Base-by-base conservation (phyloP, 2,113 vertebrate genomes). In the Silurus glanis region DNA sequence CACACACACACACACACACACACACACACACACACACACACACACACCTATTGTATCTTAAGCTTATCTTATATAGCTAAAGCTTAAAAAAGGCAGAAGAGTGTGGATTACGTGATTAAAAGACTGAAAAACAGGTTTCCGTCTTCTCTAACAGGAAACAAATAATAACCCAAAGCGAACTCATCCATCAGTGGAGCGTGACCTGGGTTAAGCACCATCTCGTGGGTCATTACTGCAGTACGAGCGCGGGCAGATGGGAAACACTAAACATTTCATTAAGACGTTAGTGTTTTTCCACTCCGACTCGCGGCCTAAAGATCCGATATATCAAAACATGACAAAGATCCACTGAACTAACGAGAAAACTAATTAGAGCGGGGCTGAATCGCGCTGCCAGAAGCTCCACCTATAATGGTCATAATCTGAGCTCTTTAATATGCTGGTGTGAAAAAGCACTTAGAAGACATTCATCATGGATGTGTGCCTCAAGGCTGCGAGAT, bases 361-460 rank as follows among this genome's bases (percentile, higher is more conserved):
- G 89, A 90, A 89, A 92, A 91, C 92, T 93, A 93, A 94, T 95
- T 93, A 90, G 64, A 86, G 91, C 72, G 51, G 90, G 89, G 90
- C 88, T 87, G 93, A 91, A 94, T 94, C 92, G 94, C 88, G 91
- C 92, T 85, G 92, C 93, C 92, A 91, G 91, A 89, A 93, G 93
- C 91, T 94, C 93, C 93, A 94, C 94, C 93, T 94, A 92, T 93
- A 94, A 94, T 94, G 92, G 90, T 89, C 90, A 90, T 93, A 92
- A 94, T 95, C 92, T 93, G 85, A 88, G 85, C 90, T 92, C 81
- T 93, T 87, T 92, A 93, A 93, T 94, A 92, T 91, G 90, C 93
- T 93, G 91, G 89, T 89, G 85, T 89, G 90, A 92, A 91, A 90
- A 92, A 93, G 90, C 85, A 89, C 89, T 94, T 91, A 90, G 90